Evolutionary conservation across 2,797 vertebrate species (phyloP), one percentile per base, ranked within the genome.

Genomic region (Botia almorhae): DNA sequence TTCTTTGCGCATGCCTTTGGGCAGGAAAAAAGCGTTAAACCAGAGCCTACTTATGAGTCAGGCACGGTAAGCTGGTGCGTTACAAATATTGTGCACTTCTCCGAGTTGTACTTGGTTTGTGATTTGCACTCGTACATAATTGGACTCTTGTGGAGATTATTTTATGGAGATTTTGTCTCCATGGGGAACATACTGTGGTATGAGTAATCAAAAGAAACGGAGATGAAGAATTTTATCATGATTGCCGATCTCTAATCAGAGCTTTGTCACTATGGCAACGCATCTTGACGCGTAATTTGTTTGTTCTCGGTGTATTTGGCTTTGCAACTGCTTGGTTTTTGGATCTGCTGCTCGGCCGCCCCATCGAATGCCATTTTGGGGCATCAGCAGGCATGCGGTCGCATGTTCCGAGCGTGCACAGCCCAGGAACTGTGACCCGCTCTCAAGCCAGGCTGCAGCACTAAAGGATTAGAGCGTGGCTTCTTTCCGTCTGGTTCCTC

Each of bases 81-180:
- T 70, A 58, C 56, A 63, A 53, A 71, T 61, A 63, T 51, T 33
- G 13, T 55, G 19, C 26, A 21, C 68, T 67, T 67, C 29, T 76
- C 48, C 65, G 12, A 55, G 19, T 53, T 55, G 29, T 36, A 39
- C 53, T 55, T 43, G 33, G 16, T 68, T 76, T 56, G 61, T 58
- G 74, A 76, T 76, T 68, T 56, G 63, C 51, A 14, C 65, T 46
- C 48, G 51, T 10, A 60, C 36, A 39, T 58, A 69, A 78, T 78
- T 69, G 65, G 36, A 69, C 64, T 77, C 64, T 79, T 79, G 48
- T 71, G 68, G 60, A 80, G 61, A 73, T 67, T 80, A 67, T 73
- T 78, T 78, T 39, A 65, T 72, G 48, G 50, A 72, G 60, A 67
- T 73, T 73, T 74, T 29, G 58, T 56, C 61, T 73, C 61, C 36